Base-by-base conservation (phyloP, 2,888 invertebrate species). In the Synanthedon formicaeformis region DNA sequence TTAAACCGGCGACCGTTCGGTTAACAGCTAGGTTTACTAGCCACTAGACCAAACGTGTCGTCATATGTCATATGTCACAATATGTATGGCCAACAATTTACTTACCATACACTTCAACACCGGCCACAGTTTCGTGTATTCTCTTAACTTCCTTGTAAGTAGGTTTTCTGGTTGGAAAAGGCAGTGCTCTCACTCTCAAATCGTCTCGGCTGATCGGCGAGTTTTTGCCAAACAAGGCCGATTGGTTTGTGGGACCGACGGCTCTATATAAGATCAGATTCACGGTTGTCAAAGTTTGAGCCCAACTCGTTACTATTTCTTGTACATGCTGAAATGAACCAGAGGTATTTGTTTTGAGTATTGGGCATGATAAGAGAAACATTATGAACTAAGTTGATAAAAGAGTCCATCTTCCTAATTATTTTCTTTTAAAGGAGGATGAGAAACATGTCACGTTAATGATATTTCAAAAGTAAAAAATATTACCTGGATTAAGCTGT, bases 151-250 rank as follows among this genome's bases (percentile, higher is more conserved):
- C 96, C 52, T 90, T 92, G 63, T 91, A 93, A 0, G 94, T 94
- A 0, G 96, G 94, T 61, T 95, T 89, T 60, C 92, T 87, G 0
- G 96, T 96, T 0, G 93, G 92, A 78, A 96, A 95, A 0, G 96
- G 96, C 58, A 96, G 88, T 16, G 89, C 90, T 60, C 93, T 78
- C 8, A 94, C 73, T 55, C 93, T 81, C 1, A 76, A 63, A 66
- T 94, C 94, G 3, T 82, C 88, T 60, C 89, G 89, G 56, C 88
- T 88, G 12, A 96, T 73, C 0, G 93, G 89, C 0, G 94, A 92
- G 53, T 85, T 89, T 70, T 92, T 92, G 0, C 95, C 94, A 68
- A 95, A 96, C 50, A 96, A 77, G 0, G 94, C 90, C 1, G 88
- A 88, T 60, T 92, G 91, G 74, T 94, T 94, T 48, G 87, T 74